Percentiles rank a stretch among this genome's conserved stretches.
Conservation (phyloP, 1,140 invertebrate species). For the Chlorops oryzae region DNA sequence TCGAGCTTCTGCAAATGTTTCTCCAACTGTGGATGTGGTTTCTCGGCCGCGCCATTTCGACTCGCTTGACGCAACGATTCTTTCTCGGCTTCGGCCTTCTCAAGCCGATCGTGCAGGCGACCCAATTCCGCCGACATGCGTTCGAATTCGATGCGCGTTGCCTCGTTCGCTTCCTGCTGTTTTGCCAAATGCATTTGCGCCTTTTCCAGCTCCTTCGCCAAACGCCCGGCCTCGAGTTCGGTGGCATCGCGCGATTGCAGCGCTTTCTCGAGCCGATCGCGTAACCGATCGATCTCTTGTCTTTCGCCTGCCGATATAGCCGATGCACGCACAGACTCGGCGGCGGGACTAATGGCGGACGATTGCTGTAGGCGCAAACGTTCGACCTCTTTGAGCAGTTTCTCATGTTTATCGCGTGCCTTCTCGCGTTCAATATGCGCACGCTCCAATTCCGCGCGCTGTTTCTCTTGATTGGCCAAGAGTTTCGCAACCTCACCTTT, state of each 20-base stretch:
- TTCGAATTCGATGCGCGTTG: constrained; percentile 74
- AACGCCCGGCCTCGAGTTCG: constrained; percentile 73
- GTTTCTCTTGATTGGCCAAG: constrained; percentile 66
- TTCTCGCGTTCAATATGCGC: constrained; percentile 81
- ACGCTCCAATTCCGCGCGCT: constrained; percentile 68
- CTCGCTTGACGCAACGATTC: constrained; percentile 64
- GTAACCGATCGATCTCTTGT: constrained; percentile 70
- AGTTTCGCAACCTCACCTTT: constrained; percentile 71
- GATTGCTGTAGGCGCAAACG: constrained; percentile 42
- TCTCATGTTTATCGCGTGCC: constrained; percentile 75
- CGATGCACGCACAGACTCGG: constrained; percentile 37
- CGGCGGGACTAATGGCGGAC: constrained; percentile 43
- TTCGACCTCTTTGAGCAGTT: constrained; percentile 55
- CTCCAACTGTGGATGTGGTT: constrained; percentile 68
- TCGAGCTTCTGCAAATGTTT: constrained; percentile 78
- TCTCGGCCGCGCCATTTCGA: constrained; percentile 67
- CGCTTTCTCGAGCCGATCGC: constrained; percentile 81
- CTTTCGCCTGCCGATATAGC: constrained; percentile 48
- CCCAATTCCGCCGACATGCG: constrained; percentile 72
- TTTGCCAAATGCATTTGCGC: constrained; percentile 73
- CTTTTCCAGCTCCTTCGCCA: constrained; percentile 82
- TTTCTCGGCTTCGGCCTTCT: constrained; percentile 65
- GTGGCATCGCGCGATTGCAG: constrained; percentile 66
- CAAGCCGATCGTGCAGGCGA: constrained; percentile 68
- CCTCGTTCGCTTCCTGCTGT: constrained; percentile 72